Evolutionary conservation across 1,140 invertebrate genomes (phyloP).

Genomic region (Hylaeus volcanicus): DNA sequence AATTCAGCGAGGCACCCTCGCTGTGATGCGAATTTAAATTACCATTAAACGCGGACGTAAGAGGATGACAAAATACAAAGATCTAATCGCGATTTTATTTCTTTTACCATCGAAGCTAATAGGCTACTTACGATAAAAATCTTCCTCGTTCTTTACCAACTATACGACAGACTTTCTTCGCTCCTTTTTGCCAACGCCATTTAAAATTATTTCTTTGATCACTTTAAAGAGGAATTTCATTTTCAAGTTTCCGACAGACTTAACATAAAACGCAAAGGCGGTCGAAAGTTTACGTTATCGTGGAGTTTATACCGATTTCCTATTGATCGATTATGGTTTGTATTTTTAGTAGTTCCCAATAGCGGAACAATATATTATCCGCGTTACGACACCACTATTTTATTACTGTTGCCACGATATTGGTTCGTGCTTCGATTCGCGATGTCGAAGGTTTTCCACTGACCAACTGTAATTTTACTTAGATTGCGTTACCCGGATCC

Average conservation of each 20-base stretch:
- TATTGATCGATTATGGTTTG: slow-evolving; percentile 28
- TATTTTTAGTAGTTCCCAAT: slow-evolving; percentile 37
- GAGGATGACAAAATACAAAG: background rate
- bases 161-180: no score
- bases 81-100: background rate
- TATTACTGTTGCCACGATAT: slow-evolving; percentile 22
- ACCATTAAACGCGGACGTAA: slow-evolving; percentile 5
- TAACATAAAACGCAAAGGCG: background rate
- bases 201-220: no score
- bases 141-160: no score
- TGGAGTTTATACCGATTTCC: slow-evolving; percentile 13
- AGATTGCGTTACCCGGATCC: background rate
- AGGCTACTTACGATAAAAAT: no score
- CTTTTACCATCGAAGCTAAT: no score
- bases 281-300: background rate
- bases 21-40: slow-evolving; percentile 13
- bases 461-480: slow-evolving; percentile 27
- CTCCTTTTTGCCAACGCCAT: no score
- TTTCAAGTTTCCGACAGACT: no score
- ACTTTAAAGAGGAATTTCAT: no score
- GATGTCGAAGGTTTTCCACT: slow-evolving; percentile 32
- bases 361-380: slow-evolving; percentile 6
- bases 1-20: slow-evolving; percentile 1
- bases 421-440: slow-evolving; percentile 32
- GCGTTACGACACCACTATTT: slow-evolving; percentile 21